Evolutionary conservation across 2,797 vertebrate genomes (phyloP).

Genomic region (Acridotheres tristis): DNA sequence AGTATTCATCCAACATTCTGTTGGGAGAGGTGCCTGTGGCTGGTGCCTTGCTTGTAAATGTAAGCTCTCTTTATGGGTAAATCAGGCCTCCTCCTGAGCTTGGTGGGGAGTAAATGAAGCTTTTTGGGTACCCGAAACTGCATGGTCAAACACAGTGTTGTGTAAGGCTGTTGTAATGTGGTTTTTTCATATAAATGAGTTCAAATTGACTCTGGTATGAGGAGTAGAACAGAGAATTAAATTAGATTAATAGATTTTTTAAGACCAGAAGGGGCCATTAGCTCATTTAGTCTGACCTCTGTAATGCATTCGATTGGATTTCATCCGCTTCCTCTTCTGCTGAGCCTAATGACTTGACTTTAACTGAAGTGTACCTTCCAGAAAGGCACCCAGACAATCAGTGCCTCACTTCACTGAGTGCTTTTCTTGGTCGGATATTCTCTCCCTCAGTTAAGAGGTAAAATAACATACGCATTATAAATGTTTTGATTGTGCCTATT

Average conservation of each 20-base stretch:
- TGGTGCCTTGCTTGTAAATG: background rate
- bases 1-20: background rate
- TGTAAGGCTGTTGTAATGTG: background rate
- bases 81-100: background rate
- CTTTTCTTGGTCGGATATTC: background rate
- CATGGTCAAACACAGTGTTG: background rate
- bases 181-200: slow-evolving; percentile 55
- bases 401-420: background rate
- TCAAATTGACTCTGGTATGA: slow-evolving; percentile 62
- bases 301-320: slow-evolving; percentile 60
- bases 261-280: slow-evolving; percentile 64
- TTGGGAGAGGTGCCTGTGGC: background rate
- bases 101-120: background rate
- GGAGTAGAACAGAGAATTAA: slow-evolving; percentile 60
- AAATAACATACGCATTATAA: background rate
- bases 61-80: background rate
- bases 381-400: slow-evolving; percentile 3
- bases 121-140: slow-evolving; percentile 1
- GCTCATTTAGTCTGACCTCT: slow-evolving; percentile 66
- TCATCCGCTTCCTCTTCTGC: slow-evolving; percentile 18
- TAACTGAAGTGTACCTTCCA: slow-evolving; percentile 5
- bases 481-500: background rate
- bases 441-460: background rate
- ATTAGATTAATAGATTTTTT: slow-evolving; percentile 71
- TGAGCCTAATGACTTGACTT: slow-evolving; percentile 48